Evolutionary conservation across 1,140 invertebrate genomes (phyloP).

Genomic region (Hycleus phaleratus): DNA sequence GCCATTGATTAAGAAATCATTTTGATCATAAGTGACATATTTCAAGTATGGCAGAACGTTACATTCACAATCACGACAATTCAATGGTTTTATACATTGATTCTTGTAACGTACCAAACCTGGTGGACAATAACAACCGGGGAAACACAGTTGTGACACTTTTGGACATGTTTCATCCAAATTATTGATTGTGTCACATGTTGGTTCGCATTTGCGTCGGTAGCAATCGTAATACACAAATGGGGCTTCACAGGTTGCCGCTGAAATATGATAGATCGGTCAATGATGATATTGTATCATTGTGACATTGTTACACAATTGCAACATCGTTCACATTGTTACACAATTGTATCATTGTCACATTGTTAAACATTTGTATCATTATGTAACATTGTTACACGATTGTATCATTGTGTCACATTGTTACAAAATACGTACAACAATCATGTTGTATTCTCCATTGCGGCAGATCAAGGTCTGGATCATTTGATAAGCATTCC

Average conservation of each 20-base stretch:
- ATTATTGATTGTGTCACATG: slow-evolving; percentile 56
- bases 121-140: slow-evolving; percentile 77
- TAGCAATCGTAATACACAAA: slow-evolving; percentile 75
- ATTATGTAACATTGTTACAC: not conserved
- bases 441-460: slow-evolving; percentile 67
- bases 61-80: slow-evolving; percentile 73
- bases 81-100: slow-evolving; percentile 57
- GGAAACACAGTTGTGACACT: slow-evolving; percentile 59
- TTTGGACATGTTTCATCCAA: slow-evolving; percentile 50
- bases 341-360: not conserved
- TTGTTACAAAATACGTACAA: slow-evolving; percentile 45
- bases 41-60: slow-evolving; percentile 62
- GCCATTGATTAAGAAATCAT: slow-evolving; percentile 60
- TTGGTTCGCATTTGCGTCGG: slow-evolving; percentile 60
- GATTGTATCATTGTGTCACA: not conserved
- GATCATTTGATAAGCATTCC: slow-evolving; percentile 58
- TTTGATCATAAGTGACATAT: slow-evolving; percentile 65
- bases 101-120: slow-evolving; percentile 63
- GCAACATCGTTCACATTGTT: too few relatives aligned
- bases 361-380: too few relatives aligned
- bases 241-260: slow-evolving; percentile 59
- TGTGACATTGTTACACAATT: too few relatives aligned
- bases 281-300: too few relatives aligned
- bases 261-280: slow-evolving; percentile 37
- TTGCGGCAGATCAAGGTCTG: slow-evolving; percentile 51